Base-by-base conservation (phyloP, 1,140 invertebrate genomes). In the Cepaea nemoralis region DNA sequence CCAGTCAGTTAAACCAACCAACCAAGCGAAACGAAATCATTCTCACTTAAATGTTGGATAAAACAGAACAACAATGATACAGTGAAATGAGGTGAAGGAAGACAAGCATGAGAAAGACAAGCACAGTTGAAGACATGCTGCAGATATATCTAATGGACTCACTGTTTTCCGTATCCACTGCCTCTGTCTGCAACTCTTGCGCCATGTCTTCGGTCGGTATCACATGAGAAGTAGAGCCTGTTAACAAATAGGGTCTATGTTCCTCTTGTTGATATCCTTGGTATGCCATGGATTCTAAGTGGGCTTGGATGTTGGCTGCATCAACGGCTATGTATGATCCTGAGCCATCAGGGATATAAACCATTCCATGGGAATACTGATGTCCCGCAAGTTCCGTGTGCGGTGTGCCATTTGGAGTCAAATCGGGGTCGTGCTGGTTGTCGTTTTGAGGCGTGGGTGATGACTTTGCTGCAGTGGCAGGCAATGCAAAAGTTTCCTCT, bases 121-220 rank as follows among this genome's bases (percentile, higher is more conserved):
- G n/a, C n/a, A n/a, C n/a, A n/a, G n/a, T n/a, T n/a, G n/a, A n/a
- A n/a, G n/a, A n/a, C n/a, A n/a, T n/a, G n/a, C n/a, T n/a, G n/a
- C n/a, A n/a, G n/a, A n/a, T n/a, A n/a, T n/a, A 55, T 55, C 3
- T 55, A 3, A 14, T 19, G 19, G 40, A 74, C 71, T 74, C 42
- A 74, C 71, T 45, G 42, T 74, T 74, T 24, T 74, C 42, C 71
- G 50, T 74, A 14, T 14, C 50, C 1, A 16, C 8, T 24, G 71
- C 6, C 5, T 24, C 42, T 33, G 35, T 40, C 24, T 37, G 35
- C 39, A 42, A 8, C 14, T 42, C 39, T 14, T 42, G 71, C 10
- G 27, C 2, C 14, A 16, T 27, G 5, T 42, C 71, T n/a, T 1
- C 42, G 1, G 69, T 3, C 8, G 5, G 35, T 8, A n/a, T 12